These are phyloP conservation scores for Coreius guichenoti DNA, from an alignment of 2,797 vertebrate genomes.

Conservation along the genomic window DNA sequence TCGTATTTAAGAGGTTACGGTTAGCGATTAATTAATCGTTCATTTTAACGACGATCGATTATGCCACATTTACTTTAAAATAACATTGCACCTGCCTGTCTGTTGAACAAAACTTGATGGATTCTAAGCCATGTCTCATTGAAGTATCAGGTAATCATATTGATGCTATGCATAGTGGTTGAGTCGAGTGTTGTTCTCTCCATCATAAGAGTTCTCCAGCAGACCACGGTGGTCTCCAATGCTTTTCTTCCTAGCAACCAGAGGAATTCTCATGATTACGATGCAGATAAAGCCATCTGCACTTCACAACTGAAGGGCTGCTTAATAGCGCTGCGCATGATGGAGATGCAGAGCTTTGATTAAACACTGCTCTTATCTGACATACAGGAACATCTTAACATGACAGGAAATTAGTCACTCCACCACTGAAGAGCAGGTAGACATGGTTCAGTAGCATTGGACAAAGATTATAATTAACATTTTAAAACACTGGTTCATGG, in stretches of 20 bases:
- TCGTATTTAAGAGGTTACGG: too few species aligned
- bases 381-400: constrained; percentile 41
- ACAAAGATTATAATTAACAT: not conserved
- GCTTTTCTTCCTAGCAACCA: constrained; percentile 47
- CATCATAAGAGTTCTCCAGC: not conserved
- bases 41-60: too few species aligned
- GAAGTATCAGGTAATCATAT: not conserved
- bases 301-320: constrained; percentile 36
- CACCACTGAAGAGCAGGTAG: not conserved
- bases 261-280: constrained; percentile 40
- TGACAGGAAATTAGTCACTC: constrained; percentile 36
- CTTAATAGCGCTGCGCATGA: constrained; percentile 37
- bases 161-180: not conserved
- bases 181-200: constrained; percentile 8
- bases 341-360: constrained; percentile 42
- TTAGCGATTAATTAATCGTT: too few species aligned
- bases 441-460: not conserved
- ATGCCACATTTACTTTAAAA: not conserved
- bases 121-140: not conserved
- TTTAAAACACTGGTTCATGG: constrained; percentile 1
- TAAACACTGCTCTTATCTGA: constrained; percentile 57
- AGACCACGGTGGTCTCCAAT: constrained; percentile 13
- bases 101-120: not conserved
- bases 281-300: constrained; percentile 52
- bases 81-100: not conserved